Evolutionary conservation across 1,140 invertebrate genomes (phyloP), one percentile per base, ranked within the genome.

Genomic region (Trypoxylus dichotomus): DNA sequence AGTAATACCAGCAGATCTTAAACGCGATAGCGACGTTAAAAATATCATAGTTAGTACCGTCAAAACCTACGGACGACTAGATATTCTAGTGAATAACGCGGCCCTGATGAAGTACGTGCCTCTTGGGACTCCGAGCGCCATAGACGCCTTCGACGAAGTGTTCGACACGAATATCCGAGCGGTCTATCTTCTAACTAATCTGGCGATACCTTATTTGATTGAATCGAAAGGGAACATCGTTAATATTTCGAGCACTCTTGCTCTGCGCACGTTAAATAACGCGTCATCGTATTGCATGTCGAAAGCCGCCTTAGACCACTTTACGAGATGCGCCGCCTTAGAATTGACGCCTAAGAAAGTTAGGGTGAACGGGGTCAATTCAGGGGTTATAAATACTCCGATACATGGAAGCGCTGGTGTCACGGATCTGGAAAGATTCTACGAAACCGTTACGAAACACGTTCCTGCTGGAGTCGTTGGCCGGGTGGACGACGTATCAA

Each of bases 221-320:
- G 90, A 93, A 85, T 91, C 92, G 0, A 94, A 95, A 86, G 95
- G 95, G 25, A 94, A 92, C 79, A 93, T 97, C 81, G 94, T 98
- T 0, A 98, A 97, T 85, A 92, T 98, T 0, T 97, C 95, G 83
- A 32, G 94, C 93, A 3, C 2, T 32, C 32, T 32, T 7, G 32
- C 32, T 32, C 3, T 6, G 3, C 2, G 11, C 43, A 47, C 43
- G 3, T 47, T 47, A 2, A n/a, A 47, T 3, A 10, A 2, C 11
- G 10, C 15, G 11, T 47, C 43, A 10, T 2, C 15, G 43, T 47
- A 47, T 47, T 47, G 43, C 43, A 47, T 47, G 43, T 13, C 43
- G 1, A 47, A 47, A 47, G 43, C 43, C 11, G 43, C 43, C 11
- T 11, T 47, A n/a, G 15, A 13, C 11, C 10, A 47, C 11, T 47